Base-by-base conservation (phyloP, 2,113 vertebrate species). In the Ibidorhyncha struthersii region DNA sequence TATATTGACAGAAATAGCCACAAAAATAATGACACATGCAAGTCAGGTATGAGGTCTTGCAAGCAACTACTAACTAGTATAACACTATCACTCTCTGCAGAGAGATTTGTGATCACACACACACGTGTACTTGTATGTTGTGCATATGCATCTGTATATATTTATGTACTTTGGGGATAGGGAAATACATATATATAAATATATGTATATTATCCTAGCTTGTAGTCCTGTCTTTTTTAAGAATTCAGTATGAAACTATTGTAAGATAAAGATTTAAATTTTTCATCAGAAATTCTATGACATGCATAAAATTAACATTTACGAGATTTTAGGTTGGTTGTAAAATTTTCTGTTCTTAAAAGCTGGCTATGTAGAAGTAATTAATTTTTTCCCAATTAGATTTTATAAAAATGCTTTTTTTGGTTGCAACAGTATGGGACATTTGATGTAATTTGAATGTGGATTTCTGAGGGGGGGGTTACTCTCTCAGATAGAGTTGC, bases 311-410 rank as follows among this genome's bases (percentile, higher is more conserved):
- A 82, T 76, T 69, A 71, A 26, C 47, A 70, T 96, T 85, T 83
- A 58, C 3, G 6, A 78, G 72, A 63, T 82, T 92, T 56, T 69
- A 80, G 27, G 38, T 82, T 43, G 12, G 29, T 50, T 82, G 82
- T 74, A 88, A 95, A 92, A 84, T 71, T 74, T 95, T 83, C 43
- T 80, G 55, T 55, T 93, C 52, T 90, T 92, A 82, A 93, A 94
- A 72, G 34, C 12, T 82, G 59, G 41, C 53, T 82, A 66, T 32
- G 41, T 43, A 85, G 40, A 94, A 84, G 72, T 92, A 95, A 95
- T 91, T 87, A 93, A 95, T 97, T 94, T 78, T 96, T 96, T 81
- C 77, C 90, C 69, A 91, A 52, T 30, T 82, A 73, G 69, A 88
- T 96, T 97, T 93, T 84, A 91, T 86, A 96, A 93, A 85, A 74